phyloP scores from a whole-genome alignment of 2,888 invertebrate genomes.

The Euzophera pinguis region DNA sequence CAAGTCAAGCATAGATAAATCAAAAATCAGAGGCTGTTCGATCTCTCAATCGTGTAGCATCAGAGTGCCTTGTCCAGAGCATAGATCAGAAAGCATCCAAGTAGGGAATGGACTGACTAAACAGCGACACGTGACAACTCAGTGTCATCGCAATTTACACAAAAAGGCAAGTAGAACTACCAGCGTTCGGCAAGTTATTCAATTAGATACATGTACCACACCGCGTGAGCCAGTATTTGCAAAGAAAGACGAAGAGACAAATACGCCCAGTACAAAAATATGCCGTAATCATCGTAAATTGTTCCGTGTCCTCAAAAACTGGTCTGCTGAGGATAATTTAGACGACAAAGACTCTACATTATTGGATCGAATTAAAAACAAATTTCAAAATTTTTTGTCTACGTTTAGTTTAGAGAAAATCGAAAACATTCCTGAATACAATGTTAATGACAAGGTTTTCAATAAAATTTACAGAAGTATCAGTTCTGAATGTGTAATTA shows the following conservation, averaged over 20 bases:
- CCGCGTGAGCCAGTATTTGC: slow-evolving; percentile 9
- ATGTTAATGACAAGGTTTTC: slow-evolving; percentile 26
- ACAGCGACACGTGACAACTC: slow-evolving; percentile 33
- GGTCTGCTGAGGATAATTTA: slow-evolving; percentile 23
- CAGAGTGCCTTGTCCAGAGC: slow-evolving; percentile 9
- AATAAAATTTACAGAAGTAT: slow-evolving; percentile 40
- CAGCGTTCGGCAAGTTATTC: slow-evolving; percentile 27
- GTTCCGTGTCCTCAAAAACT: slow-evolving; percentile 35
- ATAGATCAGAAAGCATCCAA: slow-evolving; percentile 36
- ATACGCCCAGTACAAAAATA: slow-evolving; percentile 30
- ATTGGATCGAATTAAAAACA: slow-evolving; percentile 28
- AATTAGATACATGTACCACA: slow-evolving; percentile 32
- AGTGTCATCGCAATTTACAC: slow-evolving; percentile 27
- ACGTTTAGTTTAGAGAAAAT: slow-evolving; percentile 48
- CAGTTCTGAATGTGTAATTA: slow-evolving; percentile 25
- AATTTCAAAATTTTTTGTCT: slow-evolving; percentile 29
- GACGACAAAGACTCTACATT: slow-evolving; percentile 16
- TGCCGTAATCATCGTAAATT: slow-evolving; percentile 45
- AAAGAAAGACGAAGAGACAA: slow-evolving; percentile 35
- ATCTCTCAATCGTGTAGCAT: slow-evolving; percentile 13
- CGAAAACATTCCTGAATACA: slow-evolving; percentile 37
- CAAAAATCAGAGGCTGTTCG: slow-evolving; percentile 9
- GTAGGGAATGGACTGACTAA: slow-evolving; percentile 28
- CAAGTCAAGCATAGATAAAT: slow-evolving; percentile 3
- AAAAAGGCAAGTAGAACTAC: slow-evolving; percentile 36